Percentiles rank a stretch among this genome's conserved stretches.
Evolutionary conservation across 2,888 invertebrate genomes (phyloP).

Genomic region (Orthonevra nobilis): DNA sequence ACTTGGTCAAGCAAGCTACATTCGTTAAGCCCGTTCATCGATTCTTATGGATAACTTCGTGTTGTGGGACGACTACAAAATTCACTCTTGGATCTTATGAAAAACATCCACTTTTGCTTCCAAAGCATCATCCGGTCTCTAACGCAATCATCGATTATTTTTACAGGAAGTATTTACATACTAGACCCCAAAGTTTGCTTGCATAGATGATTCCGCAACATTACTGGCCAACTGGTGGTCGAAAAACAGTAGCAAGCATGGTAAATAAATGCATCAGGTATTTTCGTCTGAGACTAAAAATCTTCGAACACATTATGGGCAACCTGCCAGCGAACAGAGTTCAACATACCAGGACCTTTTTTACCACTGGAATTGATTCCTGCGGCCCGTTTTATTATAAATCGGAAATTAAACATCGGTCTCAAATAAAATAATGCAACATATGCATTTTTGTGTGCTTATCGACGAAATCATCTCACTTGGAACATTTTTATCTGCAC

Average conservation of each 20-base stretch:
- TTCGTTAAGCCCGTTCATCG: conserved; percentile 35
- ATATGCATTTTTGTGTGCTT: conserved; percentile 66
- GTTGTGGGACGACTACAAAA: conserved; percentile 28
- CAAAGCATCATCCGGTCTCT: conserved; percentile 51
- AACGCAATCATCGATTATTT: conserved; percentile 50
- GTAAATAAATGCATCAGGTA: conserved; percentile 48
- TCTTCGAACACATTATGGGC: conserved; percentile 52
- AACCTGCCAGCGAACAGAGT: conserved; percentile 20
- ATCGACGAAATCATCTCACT: conserved; percentile 55
- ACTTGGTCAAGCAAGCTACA: conserved; percentile 10
- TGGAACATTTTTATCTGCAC: conserved; percentile 40
- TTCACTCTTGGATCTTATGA: conserved; percentile 22
- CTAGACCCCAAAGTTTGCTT: conserved; percentile 53
- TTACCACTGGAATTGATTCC: conserved; percentile 45
- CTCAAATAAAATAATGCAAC: conserved; percentile 43
- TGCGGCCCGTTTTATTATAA: conserved; percentile 58
- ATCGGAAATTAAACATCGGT: conserved; percentile 36
- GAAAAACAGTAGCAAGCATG: conserved; percentile 47
- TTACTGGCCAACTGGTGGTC: conserved; percentile 68
- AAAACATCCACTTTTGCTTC: conserved; percentile 48
- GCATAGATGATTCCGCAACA: conserved; percentile 58
- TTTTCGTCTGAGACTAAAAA: conserved; percentile 31
- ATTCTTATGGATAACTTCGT: conserved; percentile 29
- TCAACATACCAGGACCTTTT: conserved; percentile 20
- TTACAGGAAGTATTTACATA: no score